A percentile compares a stretch with the other conserved stretches of the same genome.
phyloP scores from a whole-genome alignment of 2,888 invertebrate species.

The Agrochola macilenta region DNA sequence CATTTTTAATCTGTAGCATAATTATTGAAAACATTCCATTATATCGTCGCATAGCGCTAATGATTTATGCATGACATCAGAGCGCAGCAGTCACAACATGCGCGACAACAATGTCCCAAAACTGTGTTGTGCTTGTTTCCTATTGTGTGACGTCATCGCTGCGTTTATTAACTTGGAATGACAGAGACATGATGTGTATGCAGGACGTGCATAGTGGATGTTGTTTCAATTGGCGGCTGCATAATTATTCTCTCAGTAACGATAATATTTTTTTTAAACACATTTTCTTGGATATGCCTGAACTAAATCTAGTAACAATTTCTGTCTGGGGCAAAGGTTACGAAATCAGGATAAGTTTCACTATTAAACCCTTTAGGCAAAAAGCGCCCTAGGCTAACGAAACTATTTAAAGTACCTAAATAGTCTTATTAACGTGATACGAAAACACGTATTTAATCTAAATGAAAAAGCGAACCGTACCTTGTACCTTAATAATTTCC shows the following conservation, averaged over 20 bases:
- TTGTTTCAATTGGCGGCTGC: slow-evolving; percentile 12
- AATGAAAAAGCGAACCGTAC: background rate
- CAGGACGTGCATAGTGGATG: slow-evolving; percentile 17
- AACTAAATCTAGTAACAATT: background rate
- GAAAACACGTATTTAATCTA: background rate
- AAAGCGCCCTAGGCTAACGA: background rate
- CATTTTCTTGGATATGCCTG: background rate
- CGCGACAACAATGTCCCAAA: slow-evolving; percentile 42
- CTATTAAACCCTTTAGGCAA: background rate
- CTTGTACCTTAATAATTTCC: background rate
- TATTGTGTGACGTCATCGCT: slow-evolving; percentile 35
- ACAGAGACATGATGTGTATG: slow-evolving; percentile 43
- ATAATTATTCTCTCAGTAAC: slow-evolving; percentile 20
- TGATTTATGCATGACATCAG: slow-evolving; percentile 61
- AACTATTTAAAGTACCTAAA: background rate
- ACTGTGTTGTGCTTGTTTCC: slow-evolving; percentile 34
- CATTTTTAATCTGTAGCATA: slow-evolving; percentile 38
- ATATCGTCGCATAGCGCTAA: slow-evolving; percentile 25
- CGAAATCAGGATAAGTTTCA: background rate
- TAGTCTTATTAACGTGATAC: background rate
- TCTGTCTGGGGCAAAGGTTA: no score
- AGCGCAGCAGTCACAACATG: slow-evolving; percentile 26
- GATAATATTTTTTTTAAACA: background rate
- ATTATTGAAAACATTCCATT: slow-evolving; percentile 47
- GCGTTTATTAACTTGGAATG: slow-evolving; percentile 48